Percentiles rank a stretch among this genome's conserved stretches.
Conservation (phyloP, 2,888 invertebrate species). For the Aporophyla nigra region DNA sequence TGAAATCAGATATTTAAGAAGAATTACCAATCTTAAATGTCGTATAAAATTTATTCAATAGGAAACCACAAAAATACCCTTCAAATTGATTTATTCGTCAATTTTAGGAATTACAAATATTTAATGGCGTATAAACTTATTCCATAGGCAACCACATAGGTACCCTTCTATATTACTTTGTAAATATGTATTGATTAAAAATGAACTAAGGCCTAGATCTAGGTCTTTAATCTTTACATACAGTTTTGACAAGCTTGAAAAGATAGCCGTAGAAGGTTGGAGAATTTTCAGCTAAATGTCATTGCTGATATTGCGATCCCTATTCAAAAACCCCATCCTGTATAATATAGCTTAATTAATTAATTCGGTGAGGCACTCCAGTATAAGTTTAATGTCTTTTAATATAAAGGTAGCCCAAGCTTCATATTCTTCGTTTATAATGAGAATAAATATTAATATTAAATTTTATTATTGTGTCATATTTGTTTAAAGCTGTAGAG, state of each 20-base stretch:
- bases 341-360: conserved; percentile 73
- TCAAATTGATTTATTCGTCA: no score
- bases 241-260: background rate
- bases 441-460: background rate
- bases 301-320: background rate
- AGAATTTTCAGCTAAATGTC: background rate
- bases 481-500: background rate
- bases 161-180: no score
- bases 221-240: background rate
- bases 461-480: background rate
- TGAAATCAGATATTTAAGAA: no score
- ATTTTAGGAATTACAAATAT: no score
- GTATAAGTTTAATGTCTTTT: conserved; percentile 66
- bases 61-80: no score
- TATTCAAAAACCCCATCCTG: conserved; percentile 16
- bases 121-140: no score
- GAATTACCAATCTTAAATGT: no score
- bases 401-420: conserved; percentile 24
- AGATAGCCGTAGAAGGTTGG: background rate
- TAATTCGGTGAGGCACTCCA: conserved; percentile 71
- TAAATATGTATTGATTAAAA: no score
- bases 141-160: no score
- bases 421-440: conserved; percentile 7
- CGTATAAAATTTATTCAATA: no score
- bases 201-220: no score